Percentiles rank a stretch among this genome's conserved stretches.
Evolutionary conservation across 2,113 vertebrate genomes (phyloP).

Genomic region (Mus spicilegus): DNA sequence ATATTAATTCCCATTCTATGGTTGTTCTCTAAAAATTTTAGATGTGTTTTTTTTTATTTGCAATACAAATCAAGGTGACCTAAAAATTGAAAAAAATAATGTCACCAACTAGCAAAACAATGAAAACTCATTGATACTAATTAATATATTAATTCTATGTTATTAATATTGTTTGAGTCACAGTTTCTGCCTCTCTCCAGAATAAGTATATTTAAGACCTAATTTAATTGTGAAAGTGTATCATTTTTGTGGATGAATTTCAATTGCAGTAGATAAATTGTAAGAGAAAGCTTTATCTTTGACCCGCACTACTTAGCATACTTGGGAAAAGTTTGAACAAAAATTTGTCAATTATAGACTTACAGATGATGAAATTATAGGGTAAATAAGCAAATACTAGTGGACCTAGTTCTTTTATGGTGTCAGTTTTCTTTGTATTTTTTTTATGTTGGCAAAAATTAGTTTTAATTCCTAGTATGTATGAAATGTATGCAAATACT

Average conservation of each 20-base stretch:
- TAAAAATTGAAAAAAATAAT: background rate
- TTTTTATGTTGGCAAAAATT: background rate
- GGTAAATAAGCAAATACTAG: background rate
- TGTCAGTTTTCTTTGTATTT: background rate
- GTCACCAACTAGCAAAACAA: background rate
- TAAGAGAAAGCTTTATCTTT: background rate
- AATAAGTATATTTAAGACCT: background rate
- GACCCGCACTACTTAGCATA: too few relatives aligned
- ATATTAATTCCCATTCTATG: background rate
- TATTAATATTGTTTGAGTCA: background rate
- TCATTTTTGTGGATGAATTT: background rate
- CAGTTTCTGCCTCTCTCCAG: background rate
- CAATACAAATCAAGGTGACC: background rate
- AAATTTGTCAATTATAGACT: background rate
- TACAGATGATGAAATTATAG: background rate
- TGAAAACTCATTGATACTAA: background rate
- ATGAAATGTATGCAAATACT: background rate
- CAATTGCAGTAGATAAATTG: background rate
- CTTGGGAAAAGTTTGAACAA: background rate
- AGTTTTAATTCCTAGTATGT: slow-evolving; percentile 3
- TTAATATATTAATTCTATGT: background rate
- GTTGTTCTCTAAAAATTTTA: background rate
- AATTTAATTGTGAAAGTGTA: background rate
- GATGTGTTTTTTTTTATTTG: background rate
- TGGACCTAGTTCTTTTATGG: background rate